Conservation (phyloP, 2,888 invertebrate species). For the Neoscelio sp. region DNA sequence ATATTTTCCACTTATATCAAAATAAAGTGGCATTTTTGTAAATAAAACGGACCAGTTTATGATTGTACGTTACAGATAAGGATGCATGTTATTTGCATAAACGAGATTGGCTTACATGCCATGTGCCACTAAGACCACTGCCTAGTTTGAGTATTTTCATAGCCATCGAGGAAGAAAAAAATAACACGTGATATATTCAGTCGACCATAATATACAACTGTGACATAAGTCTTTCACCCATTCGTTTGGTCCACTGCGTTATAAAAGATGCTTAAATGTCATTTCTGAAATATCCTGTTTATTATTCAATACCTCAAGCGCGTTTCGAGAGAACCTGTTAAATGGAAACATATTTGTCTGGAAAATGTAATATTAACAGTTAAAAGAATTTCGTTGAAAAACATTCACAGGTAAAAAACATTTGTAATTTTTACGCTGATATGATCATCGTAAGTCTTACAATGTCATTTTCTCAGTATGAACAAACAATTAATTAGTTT, state of each 20-base stretch:
- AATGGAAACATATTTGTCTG: too few species aligned
- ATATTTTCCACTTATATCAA: background rate
- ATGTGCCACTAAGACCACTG: slow-evolving; percentile 10
- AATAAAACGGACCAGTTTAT: slow-evolving; percentile 17
- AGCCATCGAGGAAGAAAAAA: slow-evolving; percentile 13
- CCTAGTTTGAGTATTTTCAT: slow-evolving; percentile 21
- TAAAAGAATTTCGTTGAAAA: too few species aligned
- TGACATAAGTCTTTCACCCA: slow-evolving; percentile 6
- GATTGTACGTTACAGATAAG: slow-evolving; percentile 23
- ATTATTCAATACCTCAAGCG: background rate
- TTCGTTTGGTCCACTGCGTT: background rate
- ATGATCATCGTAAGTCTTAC: too few species aligned
- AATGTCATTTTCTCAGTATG: too few species aligned
- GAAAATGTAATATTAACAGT: too few species aligned
- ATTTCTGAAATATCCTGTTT: slow-evolving; percentile 1
- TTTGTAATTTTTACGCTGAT: too few species aligned
- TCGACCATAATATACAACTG: slow-evolving; percentile 8
- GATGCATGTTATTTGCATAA: slow-evolving; percentile 44
- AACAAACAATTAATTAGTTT: too few species aligned
- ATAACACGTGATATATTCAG: slow-evolving; percentile 17
- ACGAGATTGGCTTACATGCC: slow-evolving; percentile 36
- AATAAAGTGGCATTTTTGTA: slow-evolving; percentile 7
- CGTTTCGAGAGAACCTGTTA: too few species aligned
- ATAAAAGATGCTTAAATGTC: slow-evolving; percentile 11
- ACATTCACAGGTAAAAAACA: too few species aligned